These are phyloP conservation scores for Porites evermanni DNA, from an alignment of 92 coral and sea anemone genomes.

Conservation along the genomic window DNA sequence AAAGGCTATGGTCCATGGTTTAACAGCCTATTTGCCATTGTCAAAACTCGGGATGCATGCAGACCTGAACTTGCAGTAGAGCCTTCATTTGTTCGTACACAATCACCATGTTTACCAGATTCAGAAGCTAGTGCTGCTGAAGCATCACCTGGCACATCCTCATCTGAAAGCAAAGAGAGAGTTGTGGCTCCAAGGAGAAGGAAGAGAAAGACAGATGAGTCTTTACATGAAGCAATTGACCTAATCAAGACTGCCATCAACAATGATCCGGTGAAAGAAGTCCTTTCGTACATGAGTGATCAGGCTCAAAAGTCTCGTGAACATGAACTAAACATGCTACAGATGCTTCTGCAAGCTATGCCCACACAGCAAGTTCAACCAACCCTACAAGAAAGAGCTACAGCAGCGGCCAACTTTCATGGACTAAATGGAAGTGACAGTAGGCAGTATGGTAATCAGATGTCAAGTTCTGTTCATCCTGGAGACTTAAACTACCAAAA, in stretches of 20 bases:
- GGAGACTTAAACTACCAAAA: slow-evolving; percentile 35
- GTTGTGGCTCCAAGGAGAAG: slow-evolving; percentile 13
- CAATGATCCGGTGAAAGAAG: no score
- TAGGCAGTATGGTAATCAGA: slow-evolving; percentile 34
- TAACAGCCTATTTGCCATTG: slow-evolving; percentile 42
- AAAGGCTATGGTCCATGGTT: slow-evolving; percentile 56
- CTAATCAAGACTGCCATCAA: no score
- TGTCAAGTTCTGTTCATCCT: slow-evolving; percentile 28
- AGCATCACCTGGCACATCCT: slow-evolving; percentile 4
- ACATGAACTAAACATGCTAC: slow-evolving; percentile 51
- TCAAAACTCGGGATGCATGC: slow-evolving; percentile 64
- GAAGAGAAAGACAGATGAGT: slow-evolving; percentile 36
- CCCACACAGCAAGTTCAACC: slow-evolving; percentile 34
- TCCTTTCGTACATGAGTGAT: no score
- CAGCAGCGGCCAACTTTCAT: slow-evolving; percentile 28
- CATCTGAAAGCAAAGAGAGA: no score
- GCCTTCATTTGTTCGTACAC: slow-evolving; percentile 38
- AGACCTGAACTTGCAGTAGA: slow-evolving; percentile 65
- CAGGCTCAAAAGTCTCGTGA: background rate
- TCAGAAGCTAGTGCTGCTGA: slow-evolving; percentile 20
- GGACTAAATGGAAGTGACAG: slow-evolving; percentile 21
- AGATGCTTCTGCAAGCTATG: slow-evolving; percentile 37
- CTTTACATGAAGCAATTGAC: no score
- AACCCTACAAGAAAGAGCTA: slow-evolving; percentile 22
- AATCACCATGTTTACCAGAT: slow-evolving; percentile 32